Base-by-base conservation (phyloP, 1,140 invertebrate genomes). In the Zeugodacus cucurbitae region DNA sequence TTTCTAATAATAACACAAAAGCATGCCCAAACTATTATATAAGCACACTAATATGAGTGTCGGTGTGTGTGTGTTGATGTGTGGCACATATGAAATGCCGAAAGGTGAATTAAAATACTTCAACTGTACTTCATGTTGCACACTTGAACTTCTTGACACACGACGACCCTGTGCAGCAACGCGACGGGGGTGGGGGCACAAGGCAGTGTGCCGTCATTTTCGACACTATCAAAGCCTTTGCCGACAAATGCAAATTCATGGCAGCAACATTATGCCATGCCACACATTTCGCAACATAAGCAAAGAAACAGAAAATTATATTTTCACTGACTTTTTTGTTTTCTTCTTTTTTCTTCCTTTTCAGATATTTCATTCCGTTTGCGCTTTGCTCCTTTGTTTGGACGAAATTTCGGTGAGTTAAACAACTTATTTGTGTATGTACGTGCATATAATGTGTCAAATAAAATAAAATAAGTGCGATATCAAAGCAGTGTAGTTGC, bases 91-190 rank as follows among this genome's bases (percentile, higher is more conserved):
- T 74, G 70, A 74, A 74, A 74, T 74, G 70, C 70, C 70, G 70
- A 74, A 74, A 74, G 70, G 70, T 74, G 70, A 74, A 41, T 74
- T 74, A 74, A 74, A 74, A 74, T 74, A 41, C 70, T 74, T 74
- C 70, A 74, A 74, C 70, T 74, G 70, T 22, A 74, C 70, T 44
- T 74, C 70, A 74, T 74, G 70, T 41, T 74, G 37, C 34, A 74
- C 37, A 74, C 70, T 74, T 74, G 70, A 74, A 74, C 70, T 74
- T 74, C 70, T 44, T 74, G 70, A 74, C 70, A 74, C 70, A 74
- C 34, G 70, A 37, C 70, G 70, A 74, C 70, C 70, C 70, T 22
- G 17, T 14, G 29, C 29, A 17, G 11, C 29, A 8, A 22, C 20
- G 48, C 17, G 17, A n/a, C n/a, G n/a, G n/a, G n/a, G n/a, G n/a